Evolutionary conservation across 2,888 invertebrate genomes (phyloP), one percentile per base, ranked within the genome.

Genomic region (Julus scandinavius): DNA sequence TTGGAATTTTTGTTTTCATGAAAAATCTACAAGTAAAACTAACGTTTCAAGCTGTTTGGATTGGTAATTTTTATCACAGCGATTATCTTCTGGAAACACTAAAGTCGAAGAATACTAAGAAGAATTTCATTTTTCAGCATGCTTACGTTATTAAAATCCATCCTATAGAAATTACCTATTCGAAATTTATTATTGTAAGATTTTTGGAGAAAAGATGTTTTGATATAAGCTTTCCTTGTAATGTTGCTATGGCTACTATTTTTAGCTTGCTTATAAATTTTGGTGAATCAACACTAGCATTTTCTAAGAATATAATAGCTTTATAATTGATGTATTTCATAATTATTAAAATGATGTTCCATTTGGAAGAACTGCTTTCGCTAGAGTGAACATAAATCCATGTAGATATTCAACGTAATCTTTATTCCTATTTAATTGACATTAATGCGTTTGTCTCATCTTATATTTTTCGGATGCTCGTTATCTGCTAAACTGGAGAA

Each of bases 341-440:
- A 38, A 29, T 38, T 80, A 80, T 38, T 38, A 38, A 38, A 80
- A 29, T 80, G 38, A 38, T 15, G 80, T 13, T 38, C 38, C 29
- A 80, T 80, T 80, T 38, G 72, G 13, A 38, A 80, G 13, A 38
- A 80, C 29, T 80, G 13, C 80, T 38, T 80, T 38, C 80, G 7
- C 38, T 29, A 38, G 38, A 80, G 80, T 38, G 80, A 38, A 38
- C 80, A 80, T 80, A 38, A 80, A 80, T 80, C 38, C 80, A 38
- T 80, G 29, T 38, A 38, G n/a, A 72, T 80, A 38, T 80, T 38
- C 80, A 7, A 29, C 29, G 13, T 80, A 80, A 80, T 80, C 80
- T 80, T 80, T 80, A 80, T 80, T 80, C 38, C 80, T 38, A 13
- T 80, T 80, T 80, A 80, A 80, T 80, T 80, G 80, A 80, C 80